Base-by-base conservation (phyloP, 2,797 vertebrate genomes). In the Hirundo rustica region DNA sequence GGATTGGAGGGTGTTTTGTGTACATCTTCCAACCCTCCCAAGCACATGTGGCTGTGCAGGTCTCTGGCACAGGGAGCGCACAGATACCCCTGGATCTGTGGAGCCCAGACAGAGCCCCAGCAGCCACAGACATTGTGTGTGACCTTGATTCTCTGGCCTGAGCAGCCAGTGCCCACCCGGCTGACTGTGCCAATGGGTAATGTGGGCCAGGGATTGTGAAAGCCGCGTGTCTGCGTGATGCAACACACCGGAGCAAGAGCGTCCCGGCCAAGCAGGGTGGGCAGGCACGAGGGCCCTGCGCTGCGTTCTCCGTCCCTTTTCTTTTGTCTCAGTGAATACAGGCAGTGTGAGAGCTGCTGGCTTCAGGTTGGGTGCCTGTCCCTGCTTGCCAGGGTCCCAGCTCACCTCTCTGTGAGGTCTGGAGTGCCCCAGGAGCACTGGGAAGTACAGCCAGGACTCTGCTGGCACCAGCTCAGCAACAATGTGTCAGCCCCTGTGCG, bases 141-240 rank as follows among this genome's bases (percentile, higher is more conserved):
- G 95, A 96, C 95, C 95, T 96, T 95, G 91, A 57, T 82, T 89
- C 67, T 61, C 67, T 82, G 1, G 74, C 71, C 1, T 4, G 80
- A 83, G 91, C 92, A 80, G 92, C 40, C 64, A 3, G 58, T 77
- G 91, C 76, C 75, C 10, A 47, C 79, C 81, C 26, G 51, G 73
- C 42, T 73, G 87, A 14, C 79, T 74, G 38, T 1, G 5, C 89
- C 6, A 30, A 44, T 57, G 51, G 85, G 47, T 84, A 71, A 42
- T 68, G 85, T 81, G 87, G 96, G 91, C 76, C 13, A 44, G 76
- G 84, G 82, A 93, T 97, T 96, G 96, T 93, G 96, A 96, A 97
- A 96, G 91, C 73, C 1, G 2, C 34, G 55, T 48, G 85, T 65
- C 70, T 3, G 5, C 1, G 45, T 97, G 95, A 93, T 88, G 87